Base-by-base conservation (phyloP, 2,888 invertebrate species). In the Liposcelis brunnea region DNA sequence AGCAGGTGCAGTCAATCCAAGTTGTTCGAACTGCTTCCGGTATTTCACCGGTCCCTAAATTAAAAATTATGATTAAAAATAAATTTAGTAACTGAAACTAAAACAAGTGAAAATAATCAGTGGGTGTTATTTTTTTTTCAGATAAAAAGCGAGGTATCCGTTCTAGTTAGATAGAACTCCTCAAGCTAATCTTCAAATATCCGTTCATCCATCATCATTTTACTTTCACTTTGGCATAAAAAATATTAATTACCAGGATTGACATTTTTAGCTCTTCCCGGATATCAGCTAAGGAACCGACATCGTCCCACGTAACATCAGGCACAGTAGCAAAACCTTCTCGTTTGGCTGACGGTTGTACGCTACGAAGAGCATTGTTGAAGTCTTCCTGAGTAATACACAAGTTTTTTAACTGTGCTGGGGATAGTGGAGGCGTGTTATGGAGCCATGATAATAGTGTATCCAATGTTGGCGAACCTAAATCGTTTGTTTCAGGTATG, bases 241-340 rank as follows among this genome's bases (percentile, higher is more conserved):
- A n/a, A n/a, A n/a, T n/a, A n/a, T n/a, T n/a, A n/a, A n/a, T 63
- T 59, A 78, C 79, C 63, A 94, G 65, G 51, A 98, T 91, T 37
- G 90, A 81, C 63, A 90, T 69, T 60, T 91, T 82, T 31, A 98
- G 67, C 57, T 94, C 90, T 57, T 89, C 80, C 45, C 94, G 71
- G 37, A 98, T 82, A 58, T 84, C 77, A 43, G 72, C 72, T 43
- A 98, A 63, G 1, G 95, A 94, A 0, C 98, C 98, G 52, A 98
- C 77, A 67, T 98, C 93, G 33, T 87, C 78, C 97, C 97, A 98
- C 1, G 89, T 87, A 1, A 90, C 89, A 67, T 93, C 90, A 2
- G 98, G 97, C 11, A 98, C 90, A 1, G 94, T 94, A 2, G 89
- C 87, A 64, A 98, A 95, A 43, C 97, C 97, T 69, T 98, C 97